These are phyloP conservation scores for Xestia xanthographa DNA, from an alignment of 2,888 invertebrate species.

Conservation along the genomic window DNA sequence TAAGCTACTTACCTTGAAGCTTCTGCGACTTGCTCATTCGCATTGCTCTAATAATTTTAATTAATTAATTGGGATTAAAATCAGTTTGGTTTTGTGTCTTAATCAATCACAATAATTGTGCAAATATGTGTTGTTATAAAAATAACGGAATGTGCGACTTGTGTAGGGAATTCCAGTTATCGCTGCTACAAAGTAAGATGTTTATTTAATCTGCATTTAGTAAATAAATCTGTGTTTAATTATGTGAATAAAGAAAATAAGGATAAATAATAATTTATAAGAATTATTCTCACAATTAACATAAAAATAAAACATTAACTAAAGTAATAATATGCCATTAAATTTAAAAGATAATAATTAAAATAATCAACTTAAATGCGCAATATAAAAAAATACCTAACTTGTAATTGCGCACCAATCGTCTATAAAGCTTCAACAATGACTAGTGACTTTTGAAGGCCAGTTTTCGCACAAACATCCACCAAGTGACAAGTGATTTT, in stretches of 20 bases:
- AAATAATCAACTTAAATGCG: slow-evolving; percentile 14
- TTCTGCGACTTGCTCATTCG: slow-evolving; percentile 80
- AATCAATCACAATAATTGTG: slow-evolving; percentile 60
- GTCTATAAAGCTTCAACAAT: not conserved
- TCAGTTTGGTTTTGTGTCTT: slow-evolving; percentile 45
- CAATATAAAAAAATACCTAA: not conserved
- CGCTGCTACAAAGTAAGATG: slow-evolving; percentile 86
- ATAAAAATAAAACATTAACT: not conserved
- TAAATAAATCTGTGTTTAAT: slow-evolving; percentile 1
- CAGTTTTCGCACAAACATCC: not conserved
- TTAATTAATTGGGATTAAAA: slow-evolving; percentile 63
- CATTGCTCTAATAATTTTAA: slow-evolving; percentile 76
- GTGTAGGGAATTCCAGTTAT: slow-evolving; percentile 87
- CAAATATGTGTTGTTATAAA: slow-evolving; percentile 88
- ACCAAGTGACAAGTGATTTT: not conserved
- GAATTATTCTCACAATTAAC: not conserved
- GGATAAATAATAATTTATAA: not conserved
- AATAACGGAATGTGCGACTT: slow-evolving; percentile 86
- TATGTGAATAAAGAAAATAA: not conserved
- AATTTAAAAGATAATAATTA: not conserved
- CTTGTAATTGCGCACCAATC: slow-evolving; percentile 3
- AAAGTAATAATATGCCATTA: not conserved
- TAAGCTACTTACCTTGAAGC: slow-evolving; percentile 89
- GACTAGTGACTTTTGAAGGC: not conserved
- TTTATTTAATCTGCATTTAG: slow-evolving; percentile 35